A percentile compares a stretch with the other conserved stretches of the same genome.
Evolutionary conservation across 2,888 invertebrate species (phyloP).

Genomic region (Dryobotodes eremita): DNA sequence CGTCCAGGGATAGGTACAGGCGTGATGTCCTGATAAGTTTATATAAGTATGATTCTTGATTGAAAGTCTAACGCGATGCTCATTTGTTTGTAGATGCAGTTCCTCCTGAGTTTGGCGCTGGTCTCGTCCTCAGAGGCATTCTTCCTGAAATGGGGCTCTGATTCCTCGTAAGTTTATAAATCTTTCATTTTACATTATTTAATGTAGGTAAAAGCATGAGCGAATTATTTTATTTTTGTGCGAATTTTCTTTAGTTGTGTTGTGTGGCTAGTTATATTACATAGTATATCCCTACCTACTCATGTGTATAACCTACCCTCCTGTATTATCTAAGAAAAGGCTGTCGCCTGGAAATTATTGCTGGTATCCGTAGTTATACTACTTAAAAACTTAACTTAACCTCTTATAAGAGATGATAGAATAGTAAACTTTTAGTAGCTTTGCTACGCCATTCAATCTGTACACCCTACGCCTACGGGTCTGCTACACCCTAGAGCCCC

Average conservation of each 20-base stretch:
- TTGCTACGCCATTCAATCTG: not conserved
- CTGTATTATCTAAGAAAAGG: not conserved
- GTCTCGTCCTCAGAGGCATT: conserved; percentile 88
- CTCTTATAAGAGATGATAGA: not conserved
- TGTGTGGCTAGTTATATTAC: not conserved
- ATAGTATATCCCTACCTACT: not conserved
- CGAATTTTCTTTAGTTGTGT: conserved; percentile 9
- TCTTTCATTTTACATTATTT: not conserved
- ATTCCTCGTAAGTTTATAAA: conserved; percentile 84
- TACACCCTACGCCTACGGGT: not conserved
- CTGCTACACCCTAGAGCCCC: not conserved
- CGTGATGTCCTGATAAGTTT: not conserved
- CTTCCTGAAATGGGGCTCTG: conserved; percentile 90
- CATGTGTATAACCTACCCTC: not conserved
- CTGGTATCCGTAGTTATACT: too few relatives aligned
- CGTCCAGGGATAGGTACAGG: not conserved
- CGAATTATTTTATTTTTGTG: conserved; percentile 28
- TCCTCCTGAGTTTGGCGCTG: conserved; percentile 81
- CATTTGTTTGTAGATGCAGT: conserved; percentile 84
- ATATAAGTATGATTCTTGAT: not conserved
- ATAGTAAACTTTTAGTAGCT: not conserved
- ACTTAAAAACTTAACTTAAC: not conserved
- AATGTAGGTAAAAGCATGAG: not conserved
- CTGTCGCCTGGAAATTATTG: not conserved
- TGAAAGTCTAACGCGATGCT: conserved; percentile 40